Percentiles rank a stretch among this genome's conserved stretches.
These are phyloP conservation scores for Halocaridina rubra DNA, from an alignment of 2,888 invertebrate genomes.

Conservation along the genomic window DNA sequence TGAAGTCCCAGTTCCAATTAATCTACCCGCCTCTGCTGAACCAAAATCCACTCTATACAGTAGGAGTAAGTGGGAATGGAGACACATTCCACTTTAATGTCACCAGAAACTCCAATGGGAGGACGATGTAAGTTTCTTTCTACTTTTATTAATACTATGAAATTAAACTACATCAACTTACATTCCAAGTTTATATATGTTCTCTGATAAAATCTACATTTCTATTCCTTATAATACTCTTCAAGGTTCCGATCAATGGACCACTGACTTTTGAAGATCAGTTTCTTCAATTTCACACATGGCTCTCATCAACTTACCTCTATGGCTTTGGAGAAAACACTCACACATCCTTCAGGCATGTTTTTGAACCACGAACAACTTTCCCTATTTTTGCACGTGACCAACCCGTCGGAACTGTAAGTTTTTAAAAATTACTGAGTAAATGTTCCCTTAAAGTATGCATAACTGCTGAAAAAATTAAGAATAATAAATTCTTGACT, in stretches of 20 bases:
- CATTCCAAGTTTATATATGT: background rate
- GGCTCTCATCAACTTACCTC: background rate
- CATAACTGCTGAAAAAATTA: too few species aligned
- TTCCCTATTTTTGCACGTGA: constrained; percentile 53
- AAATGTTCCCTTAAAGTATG: too few species aligned
- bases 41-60: background rate
- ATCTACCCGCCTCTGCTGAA: background rate
- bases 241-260: constrained; percentile 46
- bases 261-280: constrained; percentile 2
- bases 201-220: background rate
- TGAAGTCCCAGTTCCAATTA: background rate
- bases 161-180: too few species aligned
- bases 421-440: too few species aligned
- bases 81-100: background rate
- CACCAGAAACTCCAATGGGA: background rate
- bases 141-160: too few species aligned
- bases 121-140: background rate
- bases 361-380: constrained; percentile 32
- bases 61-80: background rate
- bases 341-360: constrained; percentile 9
- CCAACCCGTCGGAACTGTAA: constrained; percentile 63
- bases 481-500: too few species aligned
- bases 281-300: background rate
- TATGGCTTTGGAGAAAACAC: background rate
- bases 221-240: background rate